Conservation (phyloP, 1,140 invertebrate genomes). For the Archivesica marissinica region DNA sequence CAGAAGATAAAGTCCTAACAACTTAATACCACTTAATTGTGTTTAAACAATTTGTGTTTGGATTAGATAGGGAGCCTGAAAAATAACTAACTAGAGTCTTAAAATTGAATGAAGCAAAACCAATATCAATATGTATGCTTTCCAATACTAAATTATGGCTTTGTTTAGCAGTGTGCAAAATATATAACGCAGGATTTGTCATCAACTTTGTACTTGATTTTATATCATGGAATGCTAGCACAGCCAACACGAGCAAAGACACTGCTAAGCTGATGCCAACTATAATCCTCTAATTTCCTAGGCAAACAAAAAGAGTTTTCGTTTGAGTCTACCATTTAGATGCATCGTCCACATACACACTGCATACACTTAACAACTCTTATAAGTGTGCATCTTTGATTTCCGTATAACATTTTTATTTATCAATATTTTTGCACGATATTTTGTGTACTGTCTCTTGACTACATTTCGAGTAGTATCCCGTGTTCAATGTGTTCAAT, state of each 20-base stretch:
- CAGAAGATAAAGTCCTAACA: too few species aligned
- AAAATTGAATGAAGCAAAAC: neutral
- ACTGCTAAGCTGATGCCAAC: neutral
- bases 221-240: neutral
- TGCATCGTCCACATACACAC: neutral
- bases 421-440: too few species aligned
- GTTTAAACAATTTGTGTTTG: neutral
- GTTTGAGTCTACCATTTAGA: neutral
- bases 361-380: too few species aligned
- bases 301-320: neutral
- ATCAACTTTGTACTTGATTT: slow-evolving; percentile 26
- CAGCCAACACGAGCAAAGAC: neutral
- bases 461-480: too few species aligned
- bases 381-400: too few species aligned
- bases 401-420: too few species aligned
- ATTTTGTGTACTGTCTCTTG: too few species aligned
- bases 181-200: neutral
- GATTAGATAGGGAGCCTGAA: neutral
- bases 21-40: too few species aligned
- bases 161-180: neutral
- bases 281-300: neutral
- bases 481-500: too few species aligned
- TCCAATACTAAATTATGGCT: neutral
- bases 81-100: neutral
- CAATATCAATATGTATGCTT: neutral